Conservation (phyloP, 2,888 invertebrate species). For the Diadegma fenestrale region DNA sequence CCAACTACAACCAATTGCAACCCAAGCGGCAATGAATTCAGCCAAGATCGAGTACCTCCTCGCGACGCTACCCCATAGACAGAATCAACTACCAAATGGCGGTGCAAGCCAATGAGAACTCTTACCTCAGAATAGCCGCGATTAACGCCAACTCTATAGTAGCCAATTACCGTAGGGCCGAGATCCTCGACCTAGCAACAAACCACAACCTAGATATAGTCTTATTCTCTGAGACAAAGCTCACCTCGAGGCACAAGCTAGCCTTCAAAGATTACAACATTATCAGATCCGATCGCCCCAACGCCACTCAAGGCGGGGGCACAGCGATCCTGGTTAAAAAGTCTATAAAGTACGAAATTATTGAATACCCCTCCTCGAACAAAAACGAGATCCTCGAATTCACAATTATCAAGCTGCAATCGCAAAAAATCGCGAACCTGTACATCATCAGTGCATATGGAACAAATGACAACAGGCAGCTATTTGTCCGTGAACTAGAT, state of each 20-base stretch:
- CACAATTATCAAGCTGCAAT: background rate
- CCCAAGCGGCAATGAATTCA: too few relatives aligned
- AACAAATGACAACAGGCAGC: background rate
- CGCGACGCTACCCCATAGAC: too few relatives aligned
- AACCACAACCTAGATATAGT: background rate
- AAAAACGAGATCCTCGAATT: slow-evolving; percentile 5
- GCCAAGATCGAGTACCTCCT: too few relatives aligned
- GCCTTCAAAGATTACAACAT: background rate
- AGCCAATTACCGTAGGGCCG: background rate
- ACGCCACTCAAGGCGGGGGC: background rate
- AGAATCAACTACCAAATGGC: too few relatives aligned
- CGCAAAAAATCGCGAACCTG: background rate
- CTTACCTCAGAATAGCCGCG: background rate
- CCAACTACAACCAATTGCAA: too few relatives aligned
- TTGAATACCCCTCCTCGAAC: background rate
- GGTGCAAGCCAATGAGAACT: too few relatives aligned
- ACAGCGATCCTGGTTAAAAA: background rate
- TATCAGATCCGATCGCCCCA: slow-evolving; percentile 8
- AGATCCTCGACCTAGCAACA: background rate
- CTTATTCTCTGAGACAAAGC: slow-evolving; percentile 16
- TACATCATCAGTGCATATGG: slow-evolving; percentile 18
- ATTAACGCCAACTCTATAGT: slow-evolving; percentile 25
- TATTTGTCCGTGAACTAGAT: background rate
- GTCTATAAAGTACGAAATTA: background rate
- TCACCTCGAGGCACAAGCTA: background rate